phyloP scores from a whole-genome alignment of 2,113 vertebrate genomes.

The Pantherophis guttatus region DNA sequence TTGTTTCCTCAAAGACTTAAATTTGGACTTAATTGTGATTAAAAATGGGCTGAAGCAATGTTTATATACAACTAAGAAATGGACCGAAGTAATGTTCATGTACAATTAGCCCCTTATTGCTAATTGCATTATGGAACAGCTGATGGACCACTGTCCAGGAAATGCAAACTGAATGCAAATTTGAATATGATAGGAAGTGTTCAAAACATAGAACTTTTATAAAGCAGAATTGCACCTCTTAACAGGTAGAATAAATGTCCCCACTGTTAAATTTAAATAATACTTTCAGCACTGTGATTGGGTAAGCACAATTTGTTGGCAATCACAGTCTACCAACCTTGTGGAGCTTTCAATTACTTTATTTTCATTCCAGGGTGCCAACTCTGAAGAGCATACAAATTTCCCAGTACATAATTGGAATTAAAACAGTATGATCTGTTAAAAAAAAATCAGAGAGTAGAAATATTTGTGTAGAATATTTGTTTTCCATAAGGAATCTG shows the following conservation, averaged over 20 bases:
- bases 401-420: background rate
- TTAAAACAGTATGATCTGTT: background rate
- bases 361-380: background rate
- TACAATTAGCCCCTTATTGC: background rate
- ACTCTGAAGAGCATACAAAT: background rate
- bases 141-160: background rate
- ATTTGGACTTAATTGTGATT: background rate
- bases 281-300: background rate
- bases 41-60: constrained; percentile 1
- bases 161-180: background rate
- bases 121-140: constrained; percentile 5
- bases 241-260: background rate
- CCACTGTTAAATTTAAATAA: background rate
- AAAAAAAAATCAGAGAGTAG: background rate
- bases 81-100: background rate
- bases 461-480: background rate
- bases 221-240: background rate
- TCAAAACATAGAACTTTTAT: background rate
- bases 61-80: background rate
- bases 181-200: background rate
- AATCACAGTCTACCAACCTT: background rate
- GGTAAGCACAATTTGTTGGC: background rate
- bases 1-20: constrained; percentile 21
- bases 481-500: background rate
- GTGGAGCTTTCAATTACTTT: background rate